Evolutionary conservation across 2,888 invertebrate species (phyloP).

Genomic region (Napeogenes sylphis): DNA sequence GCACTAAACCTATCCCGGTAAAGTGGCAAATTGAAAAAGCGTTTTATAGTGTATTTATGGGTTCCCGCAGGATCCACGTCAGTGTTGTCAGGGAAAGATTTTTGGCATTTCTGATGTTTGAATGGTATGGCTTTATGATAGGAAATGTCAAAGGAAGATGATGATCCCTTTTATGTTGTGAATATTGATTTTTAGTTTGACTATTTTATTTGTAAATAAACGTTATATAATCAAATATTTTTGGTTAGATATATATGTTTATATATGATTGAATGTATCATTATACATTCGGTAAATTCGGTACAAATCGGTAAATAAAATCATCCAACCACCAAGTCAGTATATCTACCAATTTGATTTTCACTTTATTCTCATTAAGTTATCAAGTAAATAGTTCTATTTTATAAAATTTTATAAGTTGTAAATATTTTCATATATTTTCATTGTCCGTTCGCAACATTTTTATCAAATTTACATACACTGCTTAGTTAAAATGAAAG

Average conservation of each 20-base stretch:
- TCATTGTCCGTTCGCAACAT: no score
- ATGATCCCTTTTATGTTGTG: background rate
- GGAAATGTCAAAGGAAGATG: background rate
- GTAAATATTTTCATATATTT: no score
- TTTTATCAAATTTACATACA: slow-evolving; percentile 9
- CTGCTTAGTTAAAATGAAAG: slow-evolving; percentile 9
- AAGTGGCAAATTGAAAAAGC: slow-evolving; percentile 62
- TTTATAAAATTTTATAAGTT: no score
- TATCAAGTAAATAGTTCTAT: no score
- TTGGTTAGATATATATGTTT: no score
- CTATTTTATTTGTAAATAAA: background rate
- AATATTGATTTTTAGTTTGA: background rate
- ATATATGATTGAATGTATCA: no score
- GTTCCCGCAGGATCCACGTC: slow-evolving; percentile 39
- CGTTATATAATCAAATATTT: no score
- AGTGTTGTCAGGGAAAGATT: slow-evolving; percentile 41
- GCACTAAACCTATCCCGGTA: slow-evolving; percentile 34
- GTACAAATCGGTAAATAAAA: no score
- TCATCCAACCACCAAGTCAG: no score
- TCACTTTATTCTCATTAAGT: no score
- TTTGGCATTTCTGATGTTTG: slow-evolving; percentile 27
- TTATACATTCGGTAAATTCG: no score
- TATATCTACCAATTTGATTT: no score
- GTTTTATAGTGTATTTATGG: slow-evolving; percentile 61
- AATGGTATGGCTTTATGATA: slow-evolving; percentile 6